phyloP scores from a whole-genome alignment of 1,140 invertebrate genomes.

The Trichonephila clavipes region DNA sequence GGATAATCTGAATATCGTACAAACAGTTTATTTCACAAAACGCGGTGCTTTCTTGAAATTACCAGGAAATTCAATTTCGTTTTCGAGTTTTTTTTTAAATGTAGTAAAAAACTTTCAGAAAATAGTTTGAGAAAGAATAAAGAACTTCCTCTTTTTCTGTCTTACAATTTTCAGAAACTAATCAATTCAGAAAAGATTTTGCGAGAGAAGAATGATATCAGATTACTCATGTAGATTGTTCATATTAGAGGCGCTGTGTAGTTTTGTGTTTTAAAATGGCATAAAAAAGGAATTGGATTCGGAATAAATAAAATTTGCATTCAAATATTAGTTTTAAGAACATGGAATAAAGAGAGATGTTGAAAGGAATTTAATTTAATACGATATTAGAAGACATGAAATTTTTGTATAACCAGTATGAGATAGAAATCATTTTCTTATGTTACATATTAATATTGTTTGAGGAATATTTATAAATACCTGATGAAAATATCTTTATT shows the following conservation, averaged over 20 bases:
- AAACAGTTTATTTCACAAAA: too few species aligned
- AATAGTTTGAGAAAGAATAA: not conserved
- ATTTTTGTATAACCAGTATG: too few species aligned
- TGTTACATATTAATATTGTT: too few species aligned
- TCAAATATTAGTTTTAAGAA: not conserved
- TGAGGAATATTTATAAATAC: too few species aligned
- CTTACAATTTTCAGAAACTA: not conserved
- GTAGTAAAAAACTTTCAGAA: not conserved
- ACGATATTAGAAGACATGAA: too few species aligned
- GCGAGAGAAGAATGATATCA: not conserved
- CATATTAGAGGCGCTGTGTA: not conserved
- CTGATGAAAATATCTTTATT: too few species aligned
- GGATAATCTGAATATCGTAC: too few species aligned
- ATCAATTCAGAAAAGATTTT: constrained; percentile 8
- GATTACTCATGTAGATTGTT: not conserved
- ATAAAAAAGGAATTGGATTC: not conserved
- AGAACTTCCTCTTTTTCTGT: not conserved
- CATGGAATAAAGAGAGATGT: not conserved
- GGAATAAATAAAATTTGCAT: not conserved
- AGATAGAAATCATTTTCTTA: too few species aligned
- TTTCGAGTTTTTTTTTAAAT: not conserved
- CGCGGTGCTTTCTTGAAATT: not conserved
- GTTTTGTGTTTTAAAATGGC: not conserved
- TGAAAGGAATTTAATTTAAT: not conserved
- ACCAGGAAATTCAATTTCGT: constrained; percentile 8